Percentiles rank a stretch among this genome's conserved stretches.
These are phyloP conservation scores for Phycodurus eques DNA, from an alignment of 2,113 vertebrate species.

Conservation along the genomic window DNA sequence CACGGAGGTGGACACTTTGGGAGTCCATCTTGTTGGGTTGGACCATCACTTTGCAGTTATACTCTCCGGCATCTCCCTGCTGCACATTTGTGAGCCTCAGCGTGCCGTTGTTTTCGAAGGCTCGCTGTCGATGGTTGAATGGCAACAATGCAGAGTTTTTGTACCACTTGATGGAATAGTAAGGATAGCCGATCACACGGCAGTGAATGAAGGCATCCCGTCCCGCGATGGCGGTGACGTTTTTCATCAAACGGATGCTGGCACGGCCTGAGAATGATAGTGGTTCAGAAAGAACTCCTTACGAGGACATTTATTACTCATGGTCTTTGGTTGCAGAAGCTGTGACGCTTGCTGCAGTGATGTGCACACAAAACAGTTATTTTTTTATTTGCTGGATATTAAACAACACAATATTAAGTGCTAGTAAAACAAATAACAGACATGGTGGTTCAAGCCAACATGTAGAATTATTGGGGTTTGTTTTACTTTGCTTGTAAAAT, in stretches of 20 bases:
- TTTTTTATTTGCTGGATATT: neutral
- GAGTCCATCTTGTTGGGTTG: constrained; percentile 94
- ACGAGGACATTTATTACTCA: neutral
- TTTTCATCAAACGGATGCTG: constrained; percentile 97
- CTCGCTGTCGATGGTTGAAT: constrained; percentile 96
- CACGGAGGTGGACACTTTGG: constrained; percentile 90
- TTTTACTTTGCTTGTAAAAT: constrained; percentile 7
- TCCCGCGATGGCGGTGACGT: constrained; percentile 95
- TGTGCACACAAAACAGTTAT: constrained; percentile 8
- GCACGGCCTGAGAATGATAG: constrained; percentile 84
- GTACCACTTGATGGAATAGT: constrained; percentile 99
- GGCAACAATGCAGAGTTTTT: constrained; percentile 95
- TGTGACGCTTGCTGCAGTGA: constrained; percentile 7
- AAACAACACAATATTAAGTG: constrained; percentile 5
- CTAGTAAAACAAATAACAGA: constrained; percentile 13
- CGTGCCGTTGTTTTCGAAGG: constrained; percentile 96
- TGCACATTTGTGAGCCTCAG: constrained; percentile 95
- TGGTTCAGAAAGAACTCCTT: constrained; percentile 13
- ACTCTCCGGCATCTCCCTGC: constrained; percentile 93
- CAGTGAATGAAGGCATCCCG: constrained; percentile 96
- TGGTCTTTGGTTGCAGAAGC: neutral
- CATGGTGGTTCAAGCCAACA: constrained; percentile 2
- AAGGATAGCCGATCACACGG: constrained; percentile 95
- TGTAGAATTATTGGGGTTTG: constrained; percentile 14
- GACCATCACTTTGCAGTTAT: constrained; percentile 93